Evolutionary conservation across 2,888 invertebrate species (phyloP).

Genomic region (Diabrotica balteata): DNA sequence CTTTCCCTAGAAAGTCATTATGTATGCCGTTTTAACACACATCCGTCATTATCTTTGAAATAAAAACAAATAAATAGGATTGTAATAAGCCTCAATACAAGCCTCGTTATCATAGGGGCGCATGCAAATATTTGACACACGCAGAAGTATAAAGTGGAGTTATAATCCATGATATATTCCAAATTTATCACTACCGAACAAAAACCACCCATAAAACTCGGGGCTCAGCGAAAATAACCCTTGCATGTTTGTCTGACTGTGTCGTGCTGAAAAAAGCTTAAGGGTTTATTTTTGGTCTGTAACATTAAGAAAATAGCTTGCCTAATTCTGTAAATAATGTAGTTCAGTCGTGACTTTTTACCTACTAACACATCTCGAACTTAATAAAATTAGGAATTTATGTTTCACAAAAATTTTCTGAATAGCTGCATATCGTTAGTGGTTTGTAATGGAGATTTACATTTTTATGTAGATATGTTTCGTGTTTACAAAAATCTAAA

Average conservation of each 20-base stretch:
- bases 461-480: too few species aligned
- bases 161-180: constrained; percentile 35
- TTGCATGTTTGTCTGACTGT: constrained; percentile 4
- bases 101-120: constrained; percentile 32
- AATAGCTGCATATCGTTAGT: neutral
- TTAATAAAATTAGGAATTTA: constrained; percentile 8
- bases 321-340: constrained; percentile 4
- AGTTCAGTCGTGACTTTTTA: neutral
- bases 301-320: constrained; percentile 3
- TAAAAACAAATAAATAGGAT: neutral
- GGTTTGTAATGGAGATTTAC: too few species aligned
- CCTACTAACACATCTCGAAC: constrained; percentile 1
- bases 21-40: too few species aligned
- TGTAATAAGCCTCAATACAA: constrained; percentile 18
- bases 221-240: neutral
- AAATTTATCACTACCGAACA: constrained; percentile 26
- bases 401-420: constrained; percentile 14
- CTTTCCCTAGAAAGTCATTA: too few species aligned
- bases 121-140: constrained; percentile 36
- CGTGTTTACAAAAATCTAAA: too few species aligned
- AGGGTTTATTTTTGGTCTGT: neutral
- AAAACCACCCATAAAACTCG: constrained; percentile 13
- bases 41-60: too few species aligned
- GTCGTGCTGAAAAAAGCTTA: constrained; percentile 5
- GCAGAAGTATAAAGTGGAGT: constrained; percentile 29